Percentiles rank a stretch among this genome's conserved stretches.
phyloP scores from a whole-genome alignment of 2,888 invertebrate species.

The Tetanocera ferruginea region DNA sequence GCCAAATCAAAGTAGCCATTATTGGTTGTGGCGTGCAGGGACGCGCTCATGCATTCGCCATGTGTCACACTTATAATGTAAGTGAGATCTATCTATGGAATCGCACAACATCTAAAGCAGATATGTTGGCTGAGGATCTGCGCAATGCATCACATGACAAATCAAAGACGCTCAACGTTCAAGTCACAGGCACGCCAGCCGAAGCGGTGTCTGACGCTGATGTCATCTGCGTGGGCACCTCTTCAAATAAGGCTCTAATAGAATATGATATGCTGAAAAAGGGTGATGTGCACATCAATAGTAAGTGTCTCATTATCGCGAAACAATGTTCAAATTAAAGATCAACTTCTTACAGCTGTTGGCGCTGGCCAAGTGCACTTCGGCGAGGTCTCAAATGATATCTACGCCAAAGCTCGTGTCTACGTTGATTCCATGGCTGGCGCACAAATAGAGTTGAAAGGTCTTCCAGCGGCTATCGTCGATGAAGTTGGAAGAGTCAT shows the following conservation, averaged over 20 bases:
- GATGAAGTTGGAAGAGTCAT: conserved; percentile 74
- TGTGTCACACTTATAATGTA: conserved; percentile 70
- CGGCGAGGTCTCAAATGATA: conserved; percentile 71
- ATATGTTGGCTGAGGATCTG: conserved; percentile 63
- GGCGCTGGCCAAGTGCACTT: conserved; percentile 72
- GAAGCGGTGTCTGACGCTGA: conserved; percentile 74
- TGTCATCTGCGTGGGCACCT: conserved; percentile 76
- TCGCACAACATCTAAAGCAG: conserved; percentile 67
- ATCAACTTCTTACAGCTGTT: conserved; percentile 70
- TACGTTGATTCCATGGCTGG: conserved; percentile 73
- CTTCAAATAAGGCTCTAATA: conserved; percentile 71
- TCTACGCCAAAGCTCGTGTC: conserved; percentile 71
- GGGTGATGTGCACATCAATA: conserved; percentile 74
- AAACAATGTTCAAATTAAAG: background rate
- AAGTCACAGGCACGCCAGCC: conserved; percentile 58
- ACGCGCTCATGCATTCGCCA: conserved; percentile 71
- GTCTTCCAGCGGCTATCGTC: conserved; percentile 71
- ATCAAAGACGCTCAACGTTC: conserved; percentile 43
- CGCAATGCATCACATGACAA: background rate
- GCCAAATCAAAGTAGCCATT: conserved; percentile 64
- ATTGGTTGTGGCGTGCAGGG: conserved; percentile 73
- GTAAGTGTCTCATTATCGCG: conserved; percentile 62
- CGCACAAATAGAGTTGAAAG: conserved; percentile 72
- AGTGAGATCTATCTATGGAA: conserved; percentile 74
- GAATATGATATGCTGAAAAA: conserved; percentile 71